A percentile compares a stretch with the other conserved stretches of the same genome.
Evolutionary conservation across 2,888 invertebrate species (phyloP).

Genomic region (Pyrrhosoma nymphula): DNA sequence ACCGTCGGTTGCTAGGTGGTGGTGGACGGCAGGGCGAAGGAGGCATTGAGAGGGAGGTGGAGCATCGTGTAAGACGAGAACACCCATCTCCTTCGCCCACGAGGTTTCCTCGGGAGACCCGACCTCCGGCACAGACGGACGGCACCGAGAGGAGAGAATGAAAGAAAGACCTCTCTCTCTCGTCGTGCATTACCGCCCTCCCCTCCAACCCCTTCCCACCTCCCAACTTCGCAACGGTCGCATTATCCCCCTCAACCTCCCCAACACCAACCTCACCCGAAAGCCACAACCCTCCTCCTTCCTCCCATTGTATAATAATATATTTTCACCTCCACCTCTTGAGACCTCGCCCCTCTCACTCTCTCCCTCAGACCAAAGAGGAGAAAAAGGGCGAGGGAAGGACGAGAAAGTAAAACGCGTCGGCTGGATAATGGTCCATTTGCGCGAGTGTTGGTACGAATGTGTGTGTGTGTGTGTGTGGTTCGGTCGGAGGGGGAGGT

Average conservation of each 20-base stretch:
- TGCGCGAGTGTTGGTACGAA: no score
- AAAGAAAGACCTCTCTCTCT: background rate
- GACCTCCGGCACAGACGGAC: conserved; percentile 71
- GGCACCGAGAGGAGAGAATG: background rate
- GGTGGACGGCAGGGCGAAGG: background rate
- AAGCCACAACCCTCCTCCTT: background rate
- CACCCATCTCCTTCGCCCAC: background rate
- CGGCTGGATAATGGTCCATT: conserved; percentile 23
- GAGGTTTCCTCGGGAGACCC: conserved; percentile 47
- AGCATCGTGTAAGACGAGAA: background rate
- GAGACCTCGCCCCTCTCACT: conserved; percentile 68
- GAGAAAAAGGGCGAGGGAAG: background rate
- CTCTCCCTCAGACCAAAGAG: conserved; percentile 68
- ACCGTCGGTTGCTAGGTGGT: background rate
- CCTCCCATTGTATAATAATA: background rate
- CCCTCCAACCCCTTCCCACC: background rate
- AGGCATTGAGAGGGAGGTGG: background rate
- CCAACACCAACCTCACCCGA: background rate
- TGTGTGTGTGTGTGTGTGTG: background rate
- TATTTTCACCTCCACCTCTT: no score
- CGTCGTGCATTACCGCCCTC: background rate
- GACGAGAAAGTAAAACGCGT: conserved; percentile 47
- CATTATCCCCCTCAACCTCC: background rate
- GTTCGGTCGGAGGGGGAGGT: background rate
- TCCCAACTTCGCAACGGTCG: background rate